Evolutionary conservation across 2,797 vertebrate species (phyloP).

Genomic region (Malacoraja senta): DNA sequence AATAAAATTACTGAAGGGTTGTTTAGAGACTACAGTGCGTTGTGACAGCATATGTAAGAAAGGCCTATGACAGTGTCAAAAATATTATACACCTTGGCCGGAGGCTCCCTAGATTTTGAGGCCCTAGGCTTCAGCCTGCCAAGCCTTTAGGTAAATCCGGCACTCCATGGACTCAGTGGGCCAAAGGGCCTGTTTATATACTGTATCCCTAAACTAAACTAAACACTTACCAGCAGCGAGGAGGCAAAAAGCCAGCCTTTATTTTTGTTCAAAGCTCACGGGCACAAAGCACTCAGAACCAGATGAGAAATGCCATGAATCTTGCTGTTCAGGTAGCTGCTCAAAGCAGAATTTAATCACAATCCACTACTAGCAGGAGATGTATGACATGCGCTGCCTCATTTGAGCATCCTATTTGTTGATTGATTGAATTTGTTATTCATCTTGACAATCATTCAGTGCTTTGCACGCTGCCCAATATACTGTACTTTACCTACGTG

Average conservation of each 20-base stretch:
- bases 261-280: not conserved
- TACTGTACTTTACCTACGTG: not conserved
- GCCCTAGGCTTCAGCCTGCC: too few species aligned
- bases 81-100: too few species aligned
- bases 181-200: too few species aligned
- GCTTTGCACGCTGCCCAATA: not conserved
- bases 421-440: slow-evolving; percentile 17
- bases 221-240: not conserved
- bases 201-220: too few species aligned
- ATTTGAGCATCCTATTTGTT: slow-evolving; percentile 21
- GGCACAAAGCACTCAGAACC: not conserved
- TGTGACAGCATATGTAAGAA: too few species aligned
- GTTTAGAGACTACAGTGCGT: too few species aligned
- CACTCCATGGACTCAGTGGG: too few species aligned
- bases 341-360: slow-evolving; percentile 9
- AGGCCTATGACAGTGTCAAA: too few species aligned
- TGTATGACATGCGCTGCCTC: slow-evolving; percentile 13
- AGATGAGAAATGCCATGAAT: not conserved
- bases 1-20: too few species aligned
- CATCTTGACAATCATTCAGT: slow-evolving; percentile 21
- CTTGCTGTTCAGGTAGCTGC: not conserved
- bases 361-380: not conserved
- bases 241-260: not conserved
- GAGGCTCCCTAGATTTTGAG: too few species aligned
- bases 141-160: too few species aligned